Evolutionary conservation across 2,888 invertebrate genomes (phyloP).

Genomic region (Bombylius discolor): DNA sequence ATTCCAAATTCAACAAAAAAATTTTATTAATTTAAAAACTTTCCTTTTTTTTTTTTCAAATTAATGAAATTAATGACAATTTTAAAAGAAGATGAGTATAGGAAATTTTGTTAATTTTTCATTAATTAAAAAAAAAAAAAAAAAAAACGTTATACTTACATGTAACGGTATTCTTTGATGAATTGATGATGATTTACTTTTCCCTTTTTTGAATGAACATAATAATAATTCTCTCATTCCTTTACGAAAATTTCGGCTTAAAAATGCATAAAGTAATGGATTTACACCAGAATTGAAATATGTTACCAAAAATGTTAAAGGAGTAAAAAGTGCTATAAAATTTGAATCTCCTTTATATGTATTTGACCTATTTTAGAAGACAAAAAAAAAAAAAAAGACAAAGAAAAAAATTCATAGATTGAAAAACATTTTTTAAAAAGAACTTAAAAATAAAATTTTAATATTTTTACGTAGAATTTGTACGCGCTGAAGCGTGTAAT

Average conservation of each 20-base stretch:
- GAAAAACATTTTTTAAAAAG: too few relatives aligned
- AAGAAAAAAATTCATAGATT: not conserved
- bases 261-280: conserved; percentile 79
- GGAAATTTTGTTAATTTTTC: not conserved
- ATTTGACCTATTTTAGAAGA: conserved; percentile 35
- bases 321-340: conserved; percentile 66
- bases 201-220: conserved; percentile 41
- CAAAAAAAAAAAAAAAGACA: not conserved
- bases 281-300: conserved; percentile 86
- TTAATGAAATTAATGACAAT: too few relatives aligned
- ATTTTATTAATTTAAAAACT: too few relatives aligned
- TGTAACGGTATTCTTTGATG: conserved; percentile 33
- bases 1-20: too few relatives aligned
- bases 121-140: not conserved
- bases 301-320: conserved; percentile 72
- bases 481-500: too few relatives aligned
- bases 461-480: too few relatives aligned
- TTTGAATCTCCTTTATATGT: conserved; percentile 57
- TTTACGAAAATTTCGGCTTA: conserved; percentile 66
- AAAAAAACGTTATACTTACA: conserved; percentile 20
- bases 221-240: conserved; percentile 71
- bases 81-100: not conserved
- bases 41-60: too few relatives aligned
- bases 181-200: conserved; percentile 31
- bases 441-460: too few relatives aligned